Evolutionary conservation across 2,888 invertebrate genomes (phyloP), one percentile per base, ranked within the genome.

Genomic region (Lochmaea capreae): DNA sequence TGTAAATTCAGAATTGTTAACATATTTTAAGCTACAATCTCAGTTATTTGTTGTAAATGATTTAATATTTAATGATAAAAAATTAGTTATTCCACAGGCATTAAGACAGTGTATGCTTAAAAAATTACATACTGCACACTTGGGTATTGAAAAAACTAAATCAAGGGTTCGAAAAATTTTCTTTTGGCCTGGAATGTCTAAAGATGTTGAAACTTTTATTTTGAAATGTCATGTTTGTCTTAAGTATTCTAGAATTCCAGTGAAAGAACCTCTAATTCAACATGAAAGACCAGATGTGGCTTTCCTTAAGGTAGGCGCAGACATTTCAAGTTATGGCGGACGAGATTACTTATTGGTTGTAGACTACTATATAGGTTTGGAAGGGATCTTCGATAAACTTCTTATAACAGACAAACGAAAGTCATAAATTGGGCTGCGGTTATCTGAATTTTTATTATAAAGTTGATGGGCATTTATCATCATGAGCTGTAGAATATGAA

Each of bases 361-460:
- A 4, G 26, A 26, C 26, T 26, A 26, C 26, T 4, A 26, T 26
- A 26, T 16, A 62, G 59, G 2, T 33, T 18, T 66, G 18, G 62
- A 61, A 57, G 16, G 57, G 14, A 14, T 14, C 57, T n/a, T 10
- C 57, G 16, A 57, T 57, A 57, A 57, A 57, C 57, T 57, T 57
- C 57, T 57, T 57, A 57, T 57, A 57, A 57, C 57, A 57, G 57
- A 14, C 57, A 57, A 57, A 57, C 16, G 57, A 57, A 57, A 57
- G 11, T 57, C 61, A 61, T 61, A 61, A 61, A 61, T 61, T 61
- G 61, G 61, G 8, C n/a, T 61, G 12, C 61, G 61, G 12, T 61
- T 61, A 18, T 22, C 61, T 18, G 33, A 62, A 62, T 62, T 33
- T 62, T 62, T 62, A 39, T 62, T 62, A 33, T 62, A 43, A 10